Percentiles rank a stretch among this genome's conserved stretches.
Evolutionary conservation across 2,888 invertebrate species (phyloP).

Genomic region (Allacma fusca): DNA sequence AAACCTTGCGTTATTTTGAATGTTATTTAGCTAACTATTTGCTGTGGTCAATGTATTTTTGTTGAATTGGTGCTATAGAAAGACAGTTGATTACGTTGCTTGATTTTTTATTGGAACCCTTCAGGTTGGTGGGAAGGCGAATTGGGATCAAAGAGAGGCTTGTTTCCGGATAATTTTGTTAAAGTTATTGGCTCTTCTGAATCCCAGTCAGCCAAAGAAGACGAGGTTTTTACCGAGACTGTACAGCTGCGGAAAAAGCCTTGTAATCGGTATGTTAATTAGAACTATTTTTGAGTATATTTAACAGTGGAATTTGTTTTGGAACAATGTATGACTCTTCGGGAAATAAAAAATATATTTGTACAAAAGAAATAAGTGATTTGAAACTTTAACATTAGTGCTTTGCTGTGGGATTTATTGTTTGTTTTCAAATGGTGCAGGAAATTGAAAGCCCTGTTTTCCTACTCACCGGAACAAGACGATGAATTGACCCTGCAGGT

Average conservation of each 20-base stretch:
- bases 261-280: slow-evolving; percentile 43
- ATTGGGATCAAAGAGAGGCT: slow-evolving; percentile 75
- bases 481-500: slow-evolving; percentile 89
- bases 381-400: too few relatives aligned
- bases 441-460: slow-evolving; percentile 84
- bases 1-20: too few relatives aligned
- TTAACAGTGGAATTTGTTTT: too few relatives aligned
- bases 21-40: neutral
- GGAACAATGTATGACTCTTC: too few relatives aligned
- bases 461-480: slow-evolving; percentile 90
- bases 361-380: too few relatives aligned
- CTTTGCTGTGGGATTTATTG: too few relatives aligned
- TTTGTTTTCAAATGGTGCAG: too few relatives aligned
- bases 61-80: slow-evolving; percentile 11
- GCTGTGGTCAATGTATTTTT: too few relatives aligned
- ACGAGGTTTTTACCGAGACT: slow-evolving; percentile 34
- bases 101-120: slow-evolving; percentile 18
- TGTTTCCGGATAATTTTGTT: slow-evolving; percentile 95
- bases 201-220: slow-evolving; percentile 58
- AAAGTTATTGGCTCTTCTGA: too few relatives aligned
- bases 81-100: too few relatives aligned
- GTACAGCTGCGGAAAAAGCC: slow-evolving; percentile 36
- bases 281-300: too few relatives aligned
- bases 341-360: too few relatives aligned
- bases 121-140: slow-evolving; percentile 88